Percentiles rank a stretch among this genome's conserved stretches.
Conservation (phyloP, 30 jellyfish, hydroid and myxozoan species). For the Clytia hemisphaerica region DNA sequence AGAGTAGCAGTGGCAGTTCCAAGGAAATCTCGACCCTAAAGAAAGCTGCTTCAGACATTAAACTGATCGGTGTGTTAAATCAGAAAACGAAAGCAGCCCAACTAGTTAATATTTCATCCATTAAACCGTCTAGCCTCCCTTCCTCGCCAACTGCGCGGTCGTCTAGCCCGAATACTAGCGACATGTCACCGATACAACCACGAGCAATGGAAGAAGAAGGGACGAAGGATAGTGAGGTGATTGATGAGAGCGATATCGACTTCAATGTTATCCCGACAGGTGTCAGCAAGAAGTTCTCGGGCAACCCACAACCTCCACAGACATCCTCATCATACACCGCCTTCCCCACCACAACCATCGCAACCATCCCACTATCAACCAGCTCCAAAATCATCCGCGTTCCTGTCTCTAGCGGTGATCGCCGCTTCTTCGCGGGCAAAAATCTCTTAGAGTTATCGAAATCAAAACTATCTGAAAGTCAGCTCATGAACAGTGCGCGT, state of each 20-base stretch:
- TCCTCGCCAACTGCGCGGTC: background rate
- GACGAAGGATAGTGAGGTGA: background rate
- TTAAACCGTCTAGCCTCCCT: background rate
- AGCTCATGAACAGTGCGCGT: too few relatives aligned
- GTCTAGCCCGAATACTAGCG: background rate
- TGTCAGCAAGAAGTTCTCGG: too few relatives aligned
- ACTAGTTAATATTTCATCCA: background rate
- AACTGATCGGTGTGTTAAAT: constrained; percentile 8
- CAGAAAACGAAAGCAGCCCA: background rate
- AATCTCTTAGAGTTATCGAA: too few relatives aligned
- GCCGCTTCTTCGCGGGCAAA: too few relatives aligned
- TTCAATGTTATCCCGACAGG: constrained; percentile 6
- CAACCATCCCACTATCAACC: too few relatives aligned
- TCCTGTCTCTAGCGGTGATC: too few relatives aligned
- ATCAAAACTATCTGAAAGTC: too few relatives aligned
- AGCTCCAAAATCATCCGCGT: too few relatives aligned
- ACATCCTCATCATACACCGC: too few relatives aligned
- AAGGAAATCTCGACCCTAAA: background rate
- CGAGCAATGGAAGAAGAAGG: background rate
- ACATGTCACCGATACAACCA: background rate
- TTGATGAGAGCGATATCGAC: constrained; percentile 11
- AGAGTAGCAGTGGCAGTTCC: background rate
- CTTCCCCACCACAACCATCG: too few relatives aligned
- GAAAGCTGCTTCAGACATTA: constrained; percentile 19
- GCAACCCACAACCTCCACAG: too few relatives aligned